Percentiles rank a stretch among this genome's conserved stretches.
These are phyloP conservation scores for Marasmarcha lunaedactyla DNA, from an alignment of 2,888 invertebrate species.

Conservation along the genomic window DNA sequence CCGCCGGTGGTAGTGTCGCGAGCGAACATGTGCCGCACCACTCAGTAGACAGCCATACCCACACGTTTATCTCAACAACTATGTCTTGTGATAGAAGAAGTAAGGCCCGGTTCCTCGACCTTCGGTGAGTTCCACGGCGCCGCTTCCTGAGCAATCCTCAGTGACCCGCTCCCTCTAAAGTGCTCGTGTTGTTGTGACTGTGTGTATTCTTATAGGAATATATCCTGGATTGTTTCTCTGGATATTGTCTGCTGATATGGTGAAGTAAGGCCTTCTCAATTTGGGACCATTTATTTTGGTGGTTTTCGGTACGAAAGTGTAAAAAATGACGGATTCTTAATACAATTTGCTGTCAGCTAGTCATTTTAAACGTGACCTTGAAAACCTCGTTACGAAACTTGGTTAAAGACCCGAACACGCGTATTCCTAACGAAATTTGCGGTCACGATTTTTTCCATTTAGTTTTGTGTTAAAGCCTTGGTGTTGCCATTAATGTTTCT, in stretches of 20 bases:
- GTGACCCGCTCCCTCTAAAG: constrained; percentile 51
- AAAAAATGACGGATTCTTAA: too few relatives aligned
- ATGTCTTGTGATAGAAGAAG: constrained; percentile 69
- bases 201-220: constrained; percentile 18
- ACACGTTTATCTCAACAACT: constrained; percentile 30
- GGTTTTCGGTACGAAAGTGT: too few relatives aligned
- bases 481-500: too few relatives aligned
- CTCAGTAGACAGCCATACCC: constrained; percentile 14
- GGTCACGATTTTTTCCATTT: constrained; percentile 45
- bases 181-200: constrained; percentile 32
- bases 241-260: constrained; percentile 21
- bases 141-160: constrained; percentile 58
- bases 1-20: constrained; percentile 63
- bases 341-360: constrained; percentile 13
- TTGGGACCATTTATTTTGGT: not conserved
- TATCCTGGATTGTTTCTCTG: constrained; percentile 17
- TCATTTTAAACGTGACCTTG: constrained; percentile 52
- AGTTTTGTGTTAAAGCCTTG: constrained; percentile 20
- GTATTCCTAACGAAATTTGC: constrained; percentile 43
- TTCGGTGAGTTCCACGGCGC: constrained; percentile 60
- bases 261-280: constrained; percentile 16
- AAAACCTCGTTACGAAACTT: constrained; percentile 44
- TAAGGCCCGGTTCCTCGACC: constrained; percentile 64
- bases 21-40: constrained; percentile 51
- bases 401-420: constrained; percentile 32